These are phyloP conservation scores for Eptatretus atami DNA, from an alignment of 2,797 vertebrate species.

Conservation along the genomic window DNA sequence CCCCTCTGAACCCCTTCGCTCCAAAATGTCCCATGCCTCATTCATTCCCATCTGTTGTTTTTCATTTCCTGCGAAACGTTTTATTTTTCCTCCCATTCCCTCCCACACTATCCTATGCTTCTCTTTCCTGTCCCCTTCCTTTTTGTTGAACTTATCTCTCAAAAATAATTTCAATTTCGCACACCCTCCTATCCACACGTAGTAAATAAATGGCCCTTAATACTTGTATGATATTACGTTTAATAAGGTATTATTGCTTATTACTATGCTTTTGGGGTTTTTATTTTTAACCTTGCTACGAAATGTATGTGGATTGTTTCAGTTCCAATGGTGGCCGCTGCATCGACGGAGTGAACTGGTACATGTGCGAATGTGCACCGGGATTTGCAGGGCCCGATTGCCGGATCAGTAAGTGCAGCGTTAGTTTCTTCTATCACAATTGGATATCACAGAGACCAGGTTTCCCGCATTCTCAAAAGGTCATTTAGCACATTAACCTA, in stretches of 20 bases:
- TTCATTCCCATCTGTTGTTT: too few species aligned
- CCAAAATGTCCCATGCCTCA: too few species aligned
- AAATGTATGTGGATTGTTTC: constrained; percentile 7
- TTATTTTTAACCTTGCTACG: constrained; percentile 5
- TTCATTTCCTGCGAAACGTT: too few species aligned
- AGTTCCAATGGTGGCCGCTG: constrained; percentile 75
- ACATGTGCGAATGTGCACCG: constrained; percentile 53
- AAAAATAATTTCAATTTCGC: too few species aligned
- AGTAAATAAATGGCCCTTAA: constrained; percentile 13
- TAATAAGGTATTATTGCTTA: constrained; percentile 11
- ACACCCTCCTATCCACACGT: too few species aligned
- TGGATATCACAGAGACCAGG: neutral
- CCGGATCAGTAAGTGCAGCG: constrained; percentile 52
- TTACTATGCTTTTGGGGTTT: constrained; percentile 6
- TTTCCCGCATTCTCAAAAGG: too few species aligned
- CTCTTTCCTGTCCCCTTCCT: too few species aligned
- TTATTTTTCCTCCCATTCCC: too few species aligned
- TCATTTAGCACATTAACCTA: neutral
- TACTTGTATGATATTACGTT: constrained; percentile 13
- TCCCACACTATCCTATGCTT: too few species aligned
- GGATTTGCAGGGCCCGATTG: constrained; percentile 82
- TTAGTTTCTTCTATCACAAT: neutral
- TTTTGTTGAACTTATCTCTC: too few species aligned
- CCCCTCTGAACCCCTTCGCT: too few species aligned
- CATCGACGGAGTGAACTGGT: constrained; percentile 75